Evolutionary conservation across 2,113 vertebrate genomes (phyloP).

Genomic region (Isurus oxyrinchus): DNA sequence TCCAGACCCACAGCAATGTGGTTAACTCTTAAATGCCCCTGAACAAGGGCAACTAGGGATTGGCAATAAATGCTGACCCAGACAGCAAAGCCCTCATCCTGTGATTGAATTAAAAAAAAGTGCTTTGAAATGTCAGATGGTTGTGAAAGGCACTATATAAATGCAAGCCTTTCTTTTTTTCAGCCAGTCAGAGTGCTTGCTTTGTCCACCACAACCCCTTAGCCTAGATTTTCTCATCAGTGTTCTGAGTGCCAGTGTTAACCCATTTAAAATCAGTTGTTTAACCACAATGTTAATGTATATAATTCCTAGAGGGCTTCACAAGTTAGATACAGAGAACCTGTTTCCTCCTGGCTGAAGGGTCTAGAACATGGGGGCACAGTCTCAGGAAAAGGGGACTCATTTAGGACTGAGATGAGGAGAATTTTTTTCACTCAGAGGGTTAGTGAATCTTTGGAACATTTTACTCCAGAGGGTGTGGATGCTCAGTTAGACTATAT

Average conservation of each 20-base stretch:
- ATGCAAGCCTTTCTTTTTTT: not conserved
- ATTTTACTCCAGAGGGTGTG: too few species aligned
- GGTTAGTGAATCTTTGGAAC: not conserved
- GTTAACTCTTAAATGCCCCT: too few species aligned
- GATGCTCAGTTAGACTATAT: not conserved
- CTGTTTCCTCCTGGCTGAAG: too few species aligned
- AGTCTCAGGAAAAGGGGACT: not conserved
- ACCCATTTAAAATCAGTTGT: not conserved
- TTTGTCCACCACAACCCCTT: not conserved
- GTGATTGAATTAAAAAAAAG: too few species aligned
- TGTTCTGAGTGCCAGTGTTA: not conserved
- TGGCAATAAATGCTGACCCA: too few species aligned
- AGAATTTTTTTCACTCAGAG: not conserved
- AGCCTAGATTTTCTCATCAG: not conserved
- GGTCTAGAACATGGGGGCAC: too few species aligned
- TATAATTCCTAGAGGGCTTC: too few species aligned
- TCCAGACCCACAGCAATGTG: too few species aligned
- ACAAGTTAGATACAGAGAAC: too few species aligned
- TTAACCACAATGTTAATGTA: not conserved
- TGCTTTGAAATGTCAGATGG: not conserved
- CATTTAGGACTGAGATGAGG: not conserved
- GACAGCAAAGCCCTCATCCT: too few species aligned
- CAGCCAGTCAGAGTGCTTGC: not conserved
- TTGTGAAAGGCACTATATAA: too few species aligned
- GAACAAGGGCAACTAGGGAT: too few species aligned